A percentile compares a stretch with the other conserved stretches of the same genome.
Conservation (phyloP, 1,140 invertebrate genomes). For the Achatina immaculata region DNA sequence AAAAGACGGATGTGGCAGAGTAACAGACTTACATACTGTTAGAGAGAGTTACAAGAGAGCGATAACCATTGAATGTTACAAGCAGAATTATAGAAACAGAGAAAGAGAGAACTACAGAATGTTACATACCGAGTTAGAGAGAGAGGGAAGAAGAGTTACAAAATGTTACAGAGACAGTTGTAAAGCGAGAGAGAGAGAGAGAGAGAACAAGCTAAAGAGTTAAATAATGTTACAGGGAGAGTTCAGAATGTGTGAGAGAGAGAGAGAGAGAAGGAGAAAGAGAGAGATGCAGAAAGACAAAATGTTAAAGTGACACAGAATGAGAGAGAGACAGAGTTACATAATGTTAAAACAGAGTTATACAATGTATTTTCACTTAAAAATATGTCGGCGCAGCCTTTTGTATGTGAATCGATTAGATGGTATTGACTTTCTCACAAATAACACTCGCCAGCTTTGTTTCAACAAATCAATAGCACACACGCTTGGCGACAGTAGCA, state of each 20-base stretch:
- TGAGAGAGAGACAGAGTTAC: neutral
- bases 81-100: neutral
- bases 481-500: too few species aligned
- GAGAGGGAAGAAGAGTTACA: constrained; percentile 18
- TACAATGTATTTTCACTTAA: too few species aligned
- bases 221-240: neutral
- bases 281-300: constrained; percentile 10
- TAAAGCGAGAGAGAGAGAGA: constrained; percentile 21
- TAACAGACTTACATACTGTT: too few species aligned
- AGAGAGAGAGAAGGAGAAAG: neutral
- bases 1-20: constrained; percentile 1
- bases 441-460: too few species aligned
- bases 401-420: too few species aligned
- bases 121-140: neutral
- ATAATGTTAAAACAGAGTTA: too few species aligned
- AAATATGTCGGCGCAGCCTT: too few species aligned
- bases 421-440: too few species aligned
- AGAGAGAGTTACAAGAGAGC: neutral
- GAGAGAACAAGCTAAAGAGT: constrained; percentile 16
- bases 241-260: neutral
- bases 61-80: too few species aligned
- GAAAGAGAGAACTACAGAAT: neutral
- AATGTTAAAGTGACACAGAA: constrained; percentile 14
- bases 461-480: too few species aligned
- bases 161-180: constrained; percentile 14